These are phyloP conservation scores for Saccopteryx leptura DNA, from an alignment of 2,113 vertebrate genomes.

Conservation along the genomic window DNA sequence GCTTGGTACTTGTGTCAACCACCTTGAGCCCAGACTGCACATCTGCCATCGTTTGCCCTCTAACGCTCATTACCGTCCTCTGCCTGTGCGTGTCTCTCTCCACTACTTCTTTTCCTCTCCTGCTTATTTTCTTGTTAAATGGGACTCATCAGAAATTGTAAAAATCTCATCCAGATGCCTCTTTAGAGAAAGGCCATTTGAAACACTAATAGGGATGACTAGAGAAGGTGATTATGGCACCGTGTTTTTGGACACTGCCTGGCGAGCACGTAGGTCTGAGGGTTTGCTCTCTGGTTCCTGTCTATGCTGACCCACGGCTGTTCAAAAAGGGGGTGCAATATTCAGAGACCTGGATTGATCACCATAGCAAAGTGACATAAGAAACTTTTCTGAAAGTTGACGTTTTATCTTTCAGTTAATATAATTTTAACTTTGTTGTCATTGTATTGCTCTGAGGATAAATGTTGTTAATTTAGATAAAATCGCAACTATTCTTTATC, in stretches of 20 bases:
- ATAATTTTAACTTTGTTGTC: neutral
- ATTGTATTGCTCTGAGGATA: neutral
- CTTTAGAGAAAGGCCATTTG: neutral
- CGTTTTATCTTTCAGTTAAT: neutral
- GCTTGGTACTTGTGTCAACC: neutral
- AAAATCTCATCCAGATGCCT: neutral
- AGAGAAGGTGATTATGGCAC: neutral
- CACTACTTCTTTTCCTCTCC: neutral
- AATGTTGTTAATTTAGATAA: slow-evolving; percentile 30
- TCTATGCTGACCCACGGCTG: neutral
- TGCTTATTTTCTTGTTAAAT: neutral
- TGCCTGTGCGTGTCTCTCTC: neutral
- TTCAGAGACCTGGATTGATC: neutral
- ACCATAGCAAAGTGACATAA: neutral
- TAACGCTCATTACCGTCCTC: neutral
- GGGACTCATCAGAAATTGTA: neutral
- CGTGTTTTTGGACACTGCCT: neutral
- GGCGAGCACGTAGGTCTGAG: neutral
- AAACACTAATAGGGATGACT: neutral
- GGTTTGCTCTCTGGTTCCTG: neutral
- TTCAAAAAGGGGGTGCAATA: accelerated
- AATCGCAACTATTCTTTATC: neutral
- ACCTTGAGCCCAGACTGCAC: neutral
- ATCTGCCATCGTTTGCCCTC: neutral
- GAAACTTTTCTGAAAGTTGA: neutral